Percentiles rank a stretch among this genome's conserved stretches.
Evolutionary conservation across 2,888 invertebrate genomes (phyloP).

Genomic region (Zaprionus lineosus): DNA sequence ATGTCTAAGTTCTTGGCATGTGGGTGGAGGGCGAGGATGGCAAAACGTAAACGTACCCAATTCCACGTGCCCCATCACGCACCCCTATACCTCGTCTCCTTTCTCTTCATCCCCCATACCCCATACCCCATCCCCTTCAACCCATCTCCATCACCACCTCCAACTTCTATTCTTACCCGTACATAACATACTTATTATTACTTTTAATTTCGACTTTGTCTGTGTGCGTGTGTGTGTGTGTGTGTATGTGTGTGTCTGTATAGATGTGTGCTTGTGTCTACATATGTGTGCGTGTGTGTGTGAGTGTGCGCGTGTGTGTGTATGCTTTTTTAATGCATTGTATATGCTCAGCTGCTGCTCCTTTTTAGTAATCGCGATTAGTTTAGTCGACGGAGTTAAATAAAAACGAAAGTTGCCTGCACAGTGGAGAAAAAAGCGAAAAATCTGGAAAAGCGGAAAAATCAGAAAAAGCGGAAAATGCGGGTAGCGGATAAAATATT

Average conservation of each 20-base stretch:
- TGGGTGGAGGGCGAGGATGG: conserved; percentile 16
- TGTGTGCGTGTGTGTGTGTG: conserved; percentile 10
- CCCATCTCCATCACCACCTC: conserved; percentile 4
- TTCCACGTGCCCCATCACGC: conserved; percentile 2
- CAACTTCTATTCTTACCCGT: conserved; percentile 28
- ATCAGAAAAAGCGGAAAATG: no score
- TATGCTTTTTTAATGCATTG: conserved; percentile 44
- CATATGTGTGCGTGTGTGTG: conserved; percentile 6
- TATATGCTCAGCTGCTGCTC: conserved; percentile 4
- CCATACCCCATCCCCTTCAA: background rate
- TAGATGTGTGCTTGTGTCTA: conserved; percentile 5
- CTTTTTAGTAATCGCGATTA: conserved; percentile 56
- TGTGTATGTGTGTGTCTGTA: conserved; percentile 12
- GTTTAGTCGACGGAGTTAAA: conserved; percentile 20
- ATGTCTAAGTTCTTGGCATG: conserved; percentile 69
- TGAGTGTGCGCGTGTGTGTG: conserved; percentile 31
- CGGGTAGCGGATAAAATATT: no score
- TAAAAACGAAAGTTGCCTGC: conserved; percentile 51
- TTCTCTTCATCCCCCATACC: no score
- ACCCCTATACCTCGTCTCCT: no score
- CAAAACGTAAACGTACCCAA: no score
- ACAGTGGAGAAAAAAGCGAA: conserved; percentile 23
- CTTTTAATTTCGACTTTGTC: conserved; percentile 74
- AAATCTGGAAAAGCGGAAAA: conserved; percentile 1
- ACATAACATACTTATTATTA: conserved; percentile 80